Conservation (phyloP, 2,888 invertebrate genomes). For the Erebia palarica region DNA sequence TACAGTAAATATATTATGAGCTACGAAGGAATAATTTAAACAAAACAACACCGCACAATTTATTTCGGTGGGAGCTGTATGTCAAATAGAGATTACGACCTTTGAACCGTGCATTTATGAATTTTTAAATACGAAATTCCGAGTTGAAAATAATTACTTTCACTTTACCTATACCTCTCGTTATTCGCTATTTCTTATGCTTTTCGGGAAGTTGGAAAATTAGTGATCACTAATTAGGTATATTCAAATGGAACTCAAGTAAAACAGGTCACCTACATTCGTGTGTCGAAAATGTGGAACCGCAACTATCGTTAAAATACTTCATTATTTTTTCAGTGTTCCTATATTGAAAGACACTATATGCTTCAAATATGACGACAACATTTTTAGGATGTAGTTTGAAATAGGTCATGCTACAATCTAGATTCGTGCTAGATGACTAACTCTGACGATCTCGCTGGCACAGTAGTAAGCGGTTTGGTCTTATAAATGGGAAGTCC, state of each 20-base stretch:
- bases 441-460: not conserved
- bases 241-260: constrained; percentile 10
- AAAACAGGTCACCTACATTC: constrained; percentile 21
- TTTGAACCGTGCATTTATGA: too few species aligned
- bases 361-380: constrained; percentile 11
- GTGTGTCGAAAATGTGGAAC: constrained; percentile 18
- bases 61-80: too few species aligned
- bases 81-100: too few species aligned
- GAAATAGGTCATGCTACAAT: not conserved
- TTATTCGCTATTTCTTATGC: not conserved
- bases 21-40: too few species aligned
- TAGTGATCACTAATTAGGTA: constrained; percentile 14
- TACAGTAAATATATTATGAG: too few species aligned
- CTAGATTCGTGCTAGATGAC: not conserved
- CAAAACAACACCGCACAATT: too few species aligned
- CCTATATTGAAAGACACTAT: constrained; percentile 15
- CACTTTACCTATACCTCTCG: not conserved
- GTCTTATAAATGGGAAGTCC: too few species aligned
- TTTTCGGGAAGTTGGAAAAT: not conserved
- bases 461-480: too few species aligned
- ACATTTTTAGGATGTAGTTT: constrained; percentile 1
- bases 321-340: constrained; percentile 22
- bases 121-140: not conserved
- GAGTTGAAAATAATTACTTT: not conserved
- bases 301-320: constrained; percentile 17